phyloP scores from a whole-genome alignment of 2,797 vertebrate species.

The Amblyraja radiata region DNA sequence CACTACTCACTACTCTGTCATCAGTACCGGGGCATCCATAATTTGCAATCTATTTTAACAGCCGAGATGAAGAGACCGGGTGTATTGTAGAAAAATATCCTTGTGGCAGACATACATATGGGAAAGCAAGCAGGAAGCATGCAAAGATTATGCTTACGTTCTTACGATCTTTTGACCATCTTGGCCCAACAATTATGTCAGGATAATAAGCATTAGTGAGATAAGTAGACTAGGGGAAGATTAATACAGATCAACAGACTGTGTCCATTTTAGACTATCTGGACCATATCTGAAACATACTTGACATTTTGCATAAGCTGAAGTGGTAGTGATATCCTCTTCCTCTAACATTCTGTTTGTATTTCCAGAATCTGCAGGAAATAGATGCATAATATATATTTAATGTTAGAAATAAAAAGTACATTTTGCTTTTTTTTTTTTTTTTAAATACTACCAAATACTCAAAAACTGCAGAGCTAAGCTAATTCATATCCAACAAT shows the following conservation, averaged over 20 bases:
- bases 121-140: too few relatives aligned
- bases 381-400: background rate
- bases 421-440: background rate
- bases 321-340: constrained; percentile 55
- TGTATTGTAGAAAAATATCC: too few relatives aligned
- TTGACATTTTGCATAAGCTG: constrained; percentile 74
- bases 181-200: too few relatives aligned
- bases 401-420: background rate
- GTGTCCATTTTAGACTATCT: background rate
- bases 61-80: too few relatives aligned
- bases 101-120: too few relatives aligned
- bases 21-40: too few relatives aligned
- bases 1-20: too few relatives aligned
- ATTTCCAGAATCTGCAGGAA: constrained; percentile 14
- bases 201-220: background rate
- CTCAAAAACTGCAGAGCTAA: background rate
- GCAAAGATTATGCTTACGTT: too few relatives aligned
- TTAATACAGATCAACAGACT: background rate
- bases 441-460: background rate
- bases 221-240: background rate
- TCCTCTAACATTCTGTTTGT: constrained; percentile 55
- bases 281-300: constrained; percentile 73
- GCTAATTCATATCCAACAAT: background rate
- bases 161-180: too few relatives aligned
- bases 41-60: too few relatives aligned